phyloP scores from a whole-genome alignment of 1,140 invertebrate species.

The Nixonia krombeini region DNA sequence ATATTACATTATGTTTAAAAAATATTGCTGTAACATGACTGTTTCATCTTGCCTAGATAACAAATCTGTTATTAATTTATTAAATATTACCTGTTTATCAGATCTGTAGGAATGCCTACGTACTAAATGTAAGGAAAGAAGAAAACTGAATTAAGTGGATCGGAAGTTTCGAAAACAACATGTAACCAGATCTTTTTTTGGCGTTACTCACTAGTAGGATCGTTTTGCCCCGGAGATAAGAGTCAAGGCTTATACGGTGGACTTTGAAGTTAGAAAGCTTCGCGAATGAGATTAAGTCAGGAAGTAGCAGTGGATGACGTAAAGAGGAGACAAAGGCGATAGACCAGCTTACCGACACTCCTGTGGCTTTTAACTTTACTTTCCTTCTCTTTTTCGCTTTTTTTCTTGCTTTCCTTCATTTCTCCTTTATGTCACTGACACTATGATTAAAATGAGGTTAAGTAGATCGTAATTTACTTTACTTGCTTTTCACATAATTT shows the following conservation, averaged over 20 bases:
- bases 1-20: too few species aligned
- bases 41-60: too few species aligned
- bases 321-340: constrained; percentile 3
- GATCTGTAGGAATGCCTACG: too few species aligned
- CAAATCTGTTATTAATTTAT: too few species aligned
- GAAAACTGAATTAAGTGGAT: too few species aligned
- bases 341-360: constrained; percentile 45
- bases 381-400: background rate
- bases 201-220: background rate
- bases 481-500: too few species aligned
- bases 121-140: too few species aligned
- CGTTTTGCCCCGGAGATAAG: constrained; percentile 13
- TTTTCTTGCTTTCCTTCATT: background rate
- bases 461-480: background rate
- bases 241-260: constrained; percentile 37
- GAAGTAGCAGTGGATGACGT: constrained; percentile 13
- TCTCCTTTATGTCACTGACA: background rate
- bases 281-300: constrained; percentile 49
- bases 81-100: too few species aligned
- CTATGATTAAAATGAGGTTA: background rate
- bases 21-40: too few species aligned
- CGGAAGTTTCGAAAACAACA: too few species aligned
- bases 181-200: background rate
- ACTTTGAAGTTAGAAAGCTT: constrained; percentile 58
- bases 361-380: constrained; percentile 34